phyloP scores from a whole-genome alignment of 2,888 invertebrate genomes.

The Hesperia comma region DNA sequence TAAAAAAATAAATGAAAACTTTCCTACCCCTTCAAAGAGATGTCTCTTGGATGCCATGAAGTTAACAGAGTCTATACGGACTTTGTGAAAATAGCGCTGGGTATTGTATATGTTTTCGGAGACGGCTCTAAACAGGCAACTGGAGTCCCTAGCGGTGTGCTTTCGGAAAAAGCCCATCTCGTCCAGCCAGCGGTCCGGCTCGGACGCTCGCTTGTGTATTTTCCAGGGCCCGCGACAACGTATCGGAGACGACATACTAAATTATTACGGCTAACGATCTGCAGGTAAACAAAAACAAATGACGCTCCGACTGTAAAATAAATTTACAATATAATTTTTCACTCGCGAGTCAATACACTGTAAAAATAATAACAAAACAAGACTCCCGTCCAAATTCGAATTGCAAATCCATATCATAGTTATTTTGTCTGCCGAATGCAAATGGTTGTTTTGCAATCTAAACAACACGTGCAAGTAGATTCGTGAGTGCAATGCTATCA shows the following conservation, averaged over 20 bases:
- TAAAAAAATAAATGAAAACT: slow-evolving; percentile 44
- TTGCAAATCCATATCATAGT: slow-evolving; percentile 76
- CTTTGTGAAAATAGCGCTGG: slow-evolving; percentile 89
- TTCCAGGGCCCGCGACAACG: slow-evolving; percentile 79
- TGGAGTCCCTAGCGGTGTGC: slow-evolving; percentile 94
- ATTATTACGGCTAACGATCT: slow-evolving; percentile 68
- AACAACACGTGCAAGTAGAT: slow-evolving; percentile 75
- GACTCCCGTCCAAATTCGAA: slow-evolving; percentile 29
- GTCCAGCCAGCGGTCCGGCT: slow-evolving; percentile 90
- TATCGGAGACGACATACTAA: slow-evolving; percentile 76
- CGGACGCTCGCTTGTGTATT: slow-evolving; percentile 76
- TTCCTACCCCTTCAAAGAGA: slow-evolving; percentile 86
- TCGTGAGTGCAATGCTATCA: slow-evolving; percentile 46
- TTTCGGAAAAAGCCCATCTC: slow-evolving; percentile 92
- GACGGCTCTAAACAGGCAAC: slow-evolving; percentile 94
- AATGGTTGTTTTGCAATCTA: slow-evolving; percentile 81
- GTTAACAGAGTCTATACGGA: slow-evolving; percentile 89
- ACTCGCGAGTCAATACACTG: slow-evolving; percentile 20
- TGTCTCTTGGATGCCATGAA: slow-evolving; percentile 87
- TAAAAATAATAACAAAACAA: slow-evolving; percentile 22
- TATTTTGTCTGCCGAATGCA: slow-evolving; percentile 70
- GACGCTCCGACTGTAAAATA: slow-evolving; percentile 55
- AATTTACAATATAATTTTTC: slow-evolving; percentile 12
- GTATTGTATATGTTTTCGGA: slow-evolving; percentile 91
- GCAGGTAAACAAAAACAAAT: slow-evolving; percentile 82